Conservation (phyloP, 2,797 vertebrate genomes). For the Botia almorhae region DNA sequence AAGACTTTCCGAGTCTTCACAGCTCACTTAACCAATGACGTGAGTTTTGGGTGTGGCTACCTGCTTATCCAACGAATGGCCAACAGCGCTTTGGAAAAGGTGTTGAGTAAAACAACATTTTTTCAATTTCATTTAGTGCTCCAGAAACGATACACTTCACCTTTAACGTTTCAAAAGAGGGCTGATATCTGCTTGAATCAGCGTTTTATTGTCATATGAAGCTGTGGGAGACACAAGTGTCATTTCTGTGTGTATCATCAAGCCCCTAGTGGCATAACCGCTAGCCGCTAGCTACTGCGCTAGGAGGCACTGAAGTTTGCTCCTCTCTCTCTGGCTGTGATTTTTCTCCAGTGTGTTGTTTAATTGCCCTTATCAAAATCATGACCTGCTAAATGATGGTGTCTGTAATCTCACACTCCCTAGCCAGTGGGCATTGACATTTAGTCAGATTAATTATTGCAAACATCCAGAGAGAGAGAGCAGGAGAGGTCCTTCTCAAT, state of each 20-base stretch:
- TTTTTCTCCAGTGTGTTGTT: slow-evolving; percentile 72
- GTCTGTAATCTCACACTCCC: slow-evolving; percentile 70
- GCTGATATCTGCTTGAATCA: too few relatives aligned
- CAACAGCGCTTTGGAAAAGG: too few relatives aligned
- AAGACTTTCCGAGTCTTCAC: too few relatives aligned
- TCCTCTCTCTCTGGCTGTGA: slow-evolving; percentile 43
- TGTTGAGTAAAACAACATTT: too few relatives aligned
- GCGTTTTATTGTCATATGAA: not conserved
- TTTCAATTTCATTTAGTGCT: too few relatives aligned
- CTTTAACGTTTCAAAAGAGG: too few relatives aligned
- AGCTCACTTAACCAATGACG: too few relatives aligned
- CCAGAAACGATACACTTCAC: too few relatives aligned
- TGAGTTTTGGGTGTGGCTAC: too few relatives aligned
- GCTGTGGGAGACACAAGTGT: not conserved
- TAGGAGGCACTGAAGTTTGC: slow-evolving; percentile 9
- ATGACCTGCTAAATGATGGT: slow-evolving; percentile 71
- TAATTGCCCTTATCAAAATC: slow-evolving; percentile 83
- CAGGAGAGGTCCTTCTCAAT: slow-evolving; percentile 1
- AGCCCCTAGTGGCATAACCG: not conserved
- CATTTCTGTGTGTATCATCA: not conserved
- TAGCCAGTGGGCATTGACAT: slow-evolving; percentile 75
- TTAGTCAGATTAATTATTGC: slow-evolving; percentile 77
- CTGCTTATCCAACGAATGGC: too few relatives aligned
- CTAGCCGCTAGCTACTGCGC: not conserved
- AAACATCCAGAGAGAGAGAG: slow-evolving; percentile 58